Percentiles rank a stretch among this genome's conserved stretches.
These are phyloP conservation scores for Phaonia tiefii DNA, from an alignment of 2,888 invertebrate species.

Conservation along the genomic window DNA sequence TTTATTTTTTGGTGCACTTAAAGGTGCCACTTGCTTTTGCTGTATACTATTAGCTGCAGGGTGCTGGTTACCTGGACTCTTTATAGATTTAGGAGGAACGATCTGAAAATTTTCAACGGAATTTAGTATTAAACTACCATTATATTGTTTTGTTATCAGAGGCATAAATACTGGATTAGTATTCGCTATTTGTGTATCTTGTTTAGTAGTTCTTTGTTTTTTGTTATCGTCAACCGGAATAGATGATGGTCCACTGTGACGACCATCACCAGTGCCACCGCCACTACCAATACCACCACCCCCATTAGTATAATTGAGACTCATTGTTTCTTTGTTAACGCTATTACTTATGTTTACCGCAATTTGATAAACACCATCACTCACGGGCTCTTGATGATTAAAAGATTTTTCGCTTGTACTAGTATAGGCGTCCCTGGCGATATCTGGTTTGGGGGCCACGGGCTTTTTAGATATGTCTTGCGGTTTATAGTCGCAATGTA, in stretches of 20 bases:
- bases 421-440: slow-evolving; percentile 34
- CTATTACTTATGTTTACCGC: slow-evolving; percentile 77
- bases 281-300: slow-evolving; percentile 30
- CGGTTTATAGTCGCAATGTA: slow-evolving; percentile 70
- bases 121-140: slow-evolving; percentile 78
- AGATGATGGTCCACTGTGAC: slow-evolving; percentile 37
- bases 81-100: slow-evolving; percentile 75
- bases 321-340: slow-evolving; percentile 55
- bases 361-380: slow-evolving; percentile 80
- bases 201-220: slow-evolving; percentile 49
- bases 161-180: slow-evolving; percentile 64
- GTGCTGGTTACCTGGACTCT: slow-evolving; percentile 47
- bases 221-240: slow-evolving; percentile 45
- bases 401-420: slow-evolving; percentile 76
- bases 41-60: slow-evolving; percentile 68
- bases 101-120: slow-evolving; percentile 82
- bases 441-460: slow-evolving; percentile 50
- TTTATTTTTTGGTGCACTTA: slow-evolving; percentile 74
- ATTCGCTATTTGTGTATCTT: slow-evolving; percentile 44
- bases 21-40: slow-evolving; percentile 73
- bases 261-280: no score
- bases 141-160: slow-evolving; percentile 67
- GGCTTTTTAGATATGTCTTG: slow-evolving; percentile 57
- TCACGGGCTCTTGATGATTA: slow-evolving; percentile 79
- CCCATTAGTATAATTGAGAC: slow-evolving; percentile 40